Base-by-base conservation (phyloP, 2,113 vertebrate genomes). In the Peucedramus taeniatus region DNA sequence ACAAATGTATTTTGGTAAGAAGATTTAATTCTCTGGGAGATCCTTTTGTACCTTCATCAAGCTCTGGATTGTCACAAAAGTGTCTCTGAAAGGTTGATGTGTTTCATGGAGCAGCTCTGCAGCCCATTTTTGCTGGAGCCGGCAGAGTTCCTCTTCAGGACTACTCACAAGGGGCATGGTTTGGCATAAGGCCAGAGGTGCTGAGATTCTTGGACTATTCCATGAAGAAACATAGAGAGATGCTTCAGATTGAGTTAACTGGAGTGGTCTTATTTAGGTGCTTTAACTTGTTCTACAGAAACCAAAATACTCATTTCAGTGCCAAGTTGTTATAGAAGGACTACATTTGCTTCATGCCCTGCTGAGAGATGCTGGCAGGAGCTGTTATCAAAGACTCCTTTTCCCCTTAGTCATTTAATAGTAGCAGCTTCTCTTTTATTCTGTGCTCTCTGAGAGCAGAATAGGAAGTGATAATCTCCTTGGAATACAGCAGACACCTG, bases 401-500 rank as follows among this genome's bases (percentile, higher is more conserved):
- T 92, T 75, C 80, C 91, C 56, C 69, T 95, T 76, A 68, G 83
- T 90, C 80, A 75, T 90, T 94, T 96, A 92, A 92, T 97, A 96
- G 93, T 96, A 96, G 86, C 88, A 96, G 93, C 80, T 96, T 94
- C 93, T 92, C 69, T 89, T 94, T 94, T 93, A 91, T 89, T 94
- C 81, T 93, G 10, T 89, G 49, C 61, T 92, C 49, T 95, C 5
- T 1, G 85, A 95, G 83, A 93, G 65, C 85, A 94, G 92, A 94
- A 82, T 81, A 88, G 61, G 72, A 96, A 92, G 92, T 94, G 92
- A 92, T 96, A 95, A 96, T 95, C 93, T 95, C 83, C 92, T 84
- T 84, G 83, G 93, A 96, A 92, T 97, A 93, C 65, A 92, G 86
- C 88, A 94, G 76, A 92, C 88, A 96, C 95, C 94, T 97, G 96